Percentiles rank a stretch among this genome's conserved stretches.
phyloP scores from a whole-genome alignment of 2,113 vertebrate species.

The Heterotilapia buettikoferi region DNA sequence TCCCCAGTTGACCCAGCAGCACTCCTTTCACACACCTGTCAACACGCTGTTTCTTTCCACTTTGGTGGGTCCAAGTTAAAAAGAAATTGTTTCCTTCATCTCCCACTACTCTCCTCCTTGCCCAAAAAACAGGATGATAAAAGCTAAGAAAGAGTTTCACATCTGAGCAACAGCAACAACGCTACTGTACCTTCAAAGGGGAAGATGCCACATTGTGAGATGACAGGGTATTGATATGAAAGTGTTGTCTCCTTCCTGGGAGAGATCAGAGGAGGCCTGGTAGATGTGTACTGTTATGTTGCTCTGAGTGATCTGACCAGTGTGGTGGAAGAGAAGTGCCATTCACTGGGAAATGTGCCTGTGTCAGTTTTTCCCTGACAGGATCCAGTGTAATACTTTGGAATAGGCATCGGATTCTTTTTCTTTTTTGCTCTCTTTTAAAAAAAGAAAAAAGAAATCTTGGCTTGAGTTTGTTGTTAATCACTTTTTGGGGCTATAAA shows the following conservation, averaged over 20 bases:
- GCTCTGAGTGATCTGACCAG: slow-evolving; percentile 62
- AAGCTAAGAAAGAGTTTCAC: slow-evolving; percentile 60
- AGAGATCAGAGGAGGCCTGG: slow-evolving; percentile 63
- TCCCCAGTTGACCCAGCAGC: slow-evolving; percentile 54
- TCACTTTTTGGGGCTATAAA: neutral
- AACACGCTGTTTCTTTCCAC: slow-evolving; percentile 47
- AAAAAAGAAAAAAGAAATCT: neutral
- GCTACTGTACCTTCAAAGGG: slow-evolving; percentile 68
- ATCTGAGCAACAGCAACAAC: slow-evolving; percentile 63
- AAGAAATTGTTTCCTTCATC: slow-evolving; percentile 59
- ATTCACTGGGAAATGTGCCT: neutral
- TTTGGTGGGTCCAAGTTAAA: slow-evolving; percentile 63
- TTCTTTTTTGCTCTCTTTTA: neutral
- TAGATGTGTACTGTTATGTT: slow-evolving; percentile 39
- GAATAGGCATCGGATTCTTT: neutral
- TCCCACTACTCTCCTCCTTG: slow-evolving; percentile 39
- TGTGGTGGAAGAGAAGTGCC: slow-evolving; percentile 36
- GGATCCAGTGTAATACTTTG: neutral
- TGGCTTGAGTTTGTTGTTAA: neutral
- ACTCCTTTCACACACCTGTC: slow-evolving; percentile 59
- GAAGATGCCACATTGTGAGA: slow-evolving; percentile 61
- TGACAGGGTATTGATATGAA: slow-evolving; percentile 63
- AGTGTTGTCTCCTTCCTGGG: slow-evolving; percentile 58
- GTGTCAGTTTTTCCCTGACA: neutral
- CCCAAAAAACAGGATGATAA: slow-evolving; percentile 66